Conservation (phyloP, 2,888 invertebrate species). For the Danaus chrysippus region DNA sequence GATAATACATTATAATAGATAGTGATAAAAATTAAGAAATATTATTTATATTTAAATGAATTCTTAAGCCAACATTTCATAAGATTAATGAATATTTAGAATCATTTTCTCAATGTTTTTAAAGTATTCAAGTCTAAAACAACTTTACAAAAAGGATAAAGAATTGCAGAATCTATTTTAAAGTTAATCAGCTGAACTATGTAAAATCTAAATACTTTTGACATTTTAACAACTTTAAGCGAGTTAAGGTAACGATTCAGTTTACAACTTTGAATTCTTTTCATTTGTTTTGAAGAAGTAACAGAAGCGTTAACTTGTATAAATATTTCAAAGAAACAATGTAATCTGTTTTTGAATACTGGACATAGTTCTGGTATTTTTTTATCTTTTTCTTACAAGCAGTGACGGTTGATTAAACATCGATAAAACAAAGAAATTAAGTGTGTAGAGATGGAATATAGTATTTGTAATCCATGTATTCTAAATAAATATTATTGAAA, state of each 20-base stretch:
- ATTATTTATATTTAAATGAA: too few relatives aligned
- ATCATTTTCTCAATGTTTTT: background rate
- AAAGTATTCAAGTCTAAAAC: slow-evolving; percentile 1
- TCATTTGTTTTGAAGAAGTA: background rate
- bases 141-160: slow-evolving; percentile 19
- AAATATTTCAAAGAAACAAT: too few relatives aligned
- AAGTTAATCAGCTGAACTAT: slow-evolving; percentile 22
- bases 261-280: background rate
- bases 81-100: too few relatives aligned
- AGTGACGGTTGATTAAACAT: too few relatives aligned
- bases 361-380: too few relatives aligned
- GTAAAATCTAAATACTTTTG: slow-evolving; percentile 17
- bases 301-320: background rate
- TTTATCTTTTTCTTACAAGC: too few relatives aligned
- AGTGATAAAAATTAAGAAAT: too few relatives aligned
- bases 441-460: background rate
- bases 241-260: slow-evolving; percentile 9
- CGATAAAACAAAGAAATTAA: background rate
- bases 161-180: slow-evolving; percentile 15
- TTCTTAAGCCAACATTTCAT: too few relatives aligned
- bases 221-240: slow-evolving; percentile 16
- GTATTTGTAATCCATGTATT: background rate
- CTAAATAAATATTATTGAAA: slow-evolving; percentile 18
- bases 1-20: too few relatives aligned
- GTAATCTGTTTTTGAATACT: too few relatives aligned